These are phyloP conservation scores for Labrus mixtus DNA, from an alignment of 2,113 vertebrate genomes.

Conservation along the genomic window DNA sequence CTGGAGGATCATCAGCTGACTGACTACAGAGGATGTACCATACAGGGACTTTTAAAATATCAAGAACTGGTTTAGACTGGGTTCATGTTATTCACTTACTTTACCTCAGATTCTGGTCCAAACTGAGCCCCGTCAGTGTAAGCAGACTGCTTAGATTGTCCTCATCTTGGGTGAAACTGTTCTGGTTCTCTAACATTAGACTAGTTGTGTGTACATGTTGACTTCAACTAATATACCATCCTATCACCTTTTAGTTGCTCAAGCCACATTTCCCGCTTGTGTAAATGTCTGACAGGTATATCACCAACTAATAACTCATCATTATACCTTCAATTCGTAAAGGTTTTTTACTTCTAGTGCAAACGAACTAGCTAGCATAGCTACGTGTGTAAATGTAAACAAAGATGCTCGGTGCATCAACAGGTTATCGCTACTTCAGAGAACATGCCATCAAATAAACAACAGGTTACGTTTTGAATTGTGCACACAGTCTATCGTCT, in stretches of 20 bases:
- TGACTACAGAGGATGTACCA: constrained; percentile 4
- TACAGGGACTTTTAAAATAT: too few relatives aligned
- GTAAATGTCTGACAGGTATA: background rate
- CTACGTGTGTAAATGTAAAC: constrained; percentile 62
- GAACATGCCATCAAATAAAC: background rate
- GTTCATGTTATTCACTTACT: background rate
- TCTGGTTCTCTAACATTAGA: constrained; percentile 71
- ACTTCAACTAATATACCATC: background rate
- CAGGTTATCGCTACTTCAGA: constrained; percentile 38
- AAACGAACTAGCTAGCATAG: constrained; percentile 9
- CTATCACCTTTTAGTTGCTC: background rate
- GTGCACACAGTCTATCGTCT: background rate
- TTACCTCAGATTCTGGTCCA: constrained; percentile 82
- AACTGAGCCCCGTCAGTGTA: constrained; percentile 81
- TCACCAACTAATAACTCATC: background rate
- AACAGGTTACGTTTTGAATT: background rate
- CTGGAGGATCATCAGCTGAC: constrained; percentile 35
- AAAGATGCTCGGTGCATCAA: constrained; percentile 43
- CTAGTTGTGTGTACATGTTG: background rate
- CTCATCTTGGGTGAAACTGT: constrained; percentile 81
- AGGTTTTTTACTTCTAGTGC: background rate
- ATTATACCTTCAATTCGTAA: background rate
- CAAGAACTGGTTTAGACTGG: background rate
- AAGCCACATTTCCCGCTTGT: constrained; percentile 1
- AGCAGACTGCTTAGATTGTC: constrained; percentile 80